A percentile compares a stretch with the other conserved stretches of the same genome.
These are phyloP conservation scores for Esox lucius DNA, from an alignment of 2,797 vertebrate genomes.

Conservation along the genomic window DNA sequence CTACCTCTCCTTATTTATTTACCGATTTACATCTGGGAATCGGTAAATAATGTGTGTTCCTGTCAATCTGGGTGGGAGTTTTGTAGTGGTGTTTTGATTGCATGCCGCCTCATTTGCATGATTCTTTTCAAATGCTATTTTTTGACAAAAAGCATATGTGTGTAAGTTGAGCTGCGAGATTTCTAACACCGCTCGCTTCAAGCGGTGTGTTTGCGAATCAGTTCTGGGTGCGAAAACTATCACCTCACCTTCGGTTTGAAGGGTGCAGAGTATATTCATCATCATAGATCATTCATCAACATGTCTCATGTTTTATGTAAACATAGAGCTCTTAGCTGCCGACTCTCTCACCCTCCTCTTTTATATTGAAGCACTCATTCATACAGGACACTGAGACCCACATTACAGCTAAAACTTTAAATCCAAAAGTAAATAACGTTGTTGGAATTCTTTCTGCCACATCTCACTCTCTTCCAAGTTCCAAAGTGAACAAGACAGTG, in stretches of 20 bases:
- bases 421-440: conserved; percentile 28
- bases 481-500: not conserved
- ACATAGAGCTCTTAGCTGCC: not conserved
- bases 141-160: not conserved
- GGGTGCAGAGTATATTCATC: conserved; percentile 16
- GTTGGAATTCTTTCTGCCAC: not conserved
- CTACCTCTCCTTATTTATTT: conserved; percentile 11
- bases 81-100: not conserved
- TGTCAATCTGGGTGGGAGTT: not conserved
- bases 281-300: conserved; percentile 36
- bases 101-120: not conserved
- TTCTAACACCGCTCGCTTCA: not conserved
- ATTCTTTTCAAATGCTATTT: not conserved
- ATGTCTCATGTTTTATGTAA: conserved; percentile 48
- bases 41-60: not conserved
- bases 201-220: conserved; percentile 2
- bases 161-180: not conserved
- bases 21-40: not conserved
- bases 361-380: conserved; percentile 29
- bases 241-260: conserved; percentile 21
- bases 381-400: conserved; percentile 12
- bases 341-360: not conserved
- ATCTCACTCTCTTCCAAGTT: not conserved
- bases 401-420: conserved; percentile 31
- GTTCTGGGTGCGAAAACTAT: conserved; percentile 17